Conservation (phyloP, 2,888 invertebrate genomes). For the Drosophila algonquin region DNA sequence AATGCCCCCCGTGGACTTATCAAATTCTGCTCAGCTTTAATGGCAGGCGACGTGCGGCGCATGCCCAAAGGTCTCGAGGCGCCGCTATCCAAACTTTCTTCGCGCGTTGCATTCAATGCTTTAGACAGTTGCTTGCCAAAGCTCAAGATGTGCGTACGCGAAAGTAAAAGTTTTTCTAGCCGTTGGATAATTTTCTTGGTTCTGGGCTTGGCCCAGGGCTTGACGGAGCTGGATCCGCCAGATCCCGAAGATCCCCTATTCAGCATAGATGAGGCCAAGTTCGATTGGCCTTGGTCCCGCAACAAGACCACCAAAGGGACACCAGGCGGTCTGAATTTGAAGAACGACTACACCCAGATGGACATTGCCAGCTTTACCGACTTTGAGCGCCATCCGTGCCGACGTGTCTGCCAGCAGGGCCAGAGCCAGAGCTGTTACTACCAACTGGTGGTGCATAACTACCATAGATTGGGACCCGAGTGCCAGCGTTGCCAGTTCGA, state of each 20-base stretch:
- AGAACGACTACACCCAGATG: constrained; percentile 55
- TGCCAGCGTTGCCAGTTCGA: constrained; percentile 78
- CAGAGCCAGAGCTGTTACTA: constrained; percentile 78
- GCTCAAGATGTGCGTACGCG: constrained; percentile 49
- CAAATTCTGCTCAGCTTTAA: constrained; percentile 72
- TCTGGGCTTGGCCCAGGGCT: background rate
- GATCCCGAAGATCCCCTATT: background rate
- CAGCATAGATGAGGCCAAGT: constrained; percentile 19
- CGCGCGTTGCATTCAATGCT: constrained; percentile 25
- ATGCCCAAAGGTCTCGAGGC: constrained; percentile 44
- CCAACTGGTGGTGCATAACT: constrained; percentile 79
- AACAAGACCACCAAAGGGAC: constrained; percentile 52
- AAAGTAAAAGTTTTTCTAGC: constrained; percentile 57
- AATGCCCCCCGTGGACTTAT: constrained; percentile 25
- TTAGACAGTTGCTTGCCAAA: constrained; percentile 55
- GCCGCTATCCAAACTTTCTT: constrained; percentile 62
- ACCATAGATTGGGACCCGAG: constrained; percentile 79
- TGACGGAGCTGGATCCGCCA: constrained; percentile 2
- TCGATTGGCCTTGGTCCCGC: constrained; percentile 60
- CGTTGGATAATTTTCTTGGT: constrained; percentile 9
- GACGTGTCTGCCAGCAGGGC: constrained; percentile 78
- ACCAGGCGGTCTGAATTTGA: constrained; percentile 26
- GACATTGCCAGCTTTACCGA: constrained; percentile 59
- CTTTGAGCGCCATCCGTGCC: constrained; percentile 79
- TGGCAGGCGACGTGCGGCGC: constrained; percentile 51